Evolutionary conservation across 2,888 invertebrate species (phyloP), one percentile per base, ranked within the genome.

Genomic region (Cerastis rubricosa): DNA sequence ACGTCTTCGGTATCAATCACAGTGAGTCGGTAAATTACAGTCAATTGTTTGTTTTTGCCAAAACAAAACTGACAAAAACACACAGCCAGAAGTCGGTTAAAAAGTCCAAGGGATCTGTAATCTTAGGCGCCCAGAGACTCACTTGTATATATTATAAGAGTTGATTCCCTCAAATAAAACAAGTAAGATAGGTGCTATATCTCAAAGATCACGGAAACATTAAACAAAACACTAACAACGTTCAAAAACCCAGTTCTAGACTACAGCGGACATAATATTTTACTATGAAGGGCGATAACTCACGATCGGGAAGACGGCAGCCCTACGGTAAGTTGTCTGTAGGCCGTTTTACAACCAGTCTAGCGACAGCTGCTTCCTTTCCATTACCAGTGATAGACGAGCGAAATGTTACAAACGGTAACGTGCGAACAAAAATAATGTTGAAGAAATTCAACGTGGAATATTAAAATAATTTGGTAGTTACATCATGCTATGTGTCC

Each of bases 321-420:
- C 85, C 87, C 84, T 89, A 74, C 47, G 57, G 68, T 75, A 65
- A 76, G 71, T 68, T 70, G 64, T 49, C 80, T 83, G 76, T 71
- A 76, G 80, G 78, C 83, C 82, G 82, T 85, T 89, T 88, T 88
- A 90, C 89, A 90, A 89, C 91, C 88, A 87, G 90, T 90, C 90
- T 89, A 85, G 88, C 87, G 93, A 91, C 92, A 91, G 92, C 90
- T 90, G 91, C 89, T 93, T 93, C 93, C 92, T 89, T 86, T 88
- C 81, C 84, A 88, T 90, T 85, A 89, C 88, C 84, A 66, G 66
- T 80, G 87, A 88, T 81, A 68, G 80, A 87, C 81, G 76, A 84
- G 80, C 71, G 64, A 84, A 87, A 88, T 81, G 86, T 82, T 80
- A 88, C 78, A 84, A 87, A 84, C 78, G 73, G 78, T 76, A 65